phyloP scores from a whole-genome alignment of 2,113 vertebrate species.

The Psophia crepitans region DNA sequence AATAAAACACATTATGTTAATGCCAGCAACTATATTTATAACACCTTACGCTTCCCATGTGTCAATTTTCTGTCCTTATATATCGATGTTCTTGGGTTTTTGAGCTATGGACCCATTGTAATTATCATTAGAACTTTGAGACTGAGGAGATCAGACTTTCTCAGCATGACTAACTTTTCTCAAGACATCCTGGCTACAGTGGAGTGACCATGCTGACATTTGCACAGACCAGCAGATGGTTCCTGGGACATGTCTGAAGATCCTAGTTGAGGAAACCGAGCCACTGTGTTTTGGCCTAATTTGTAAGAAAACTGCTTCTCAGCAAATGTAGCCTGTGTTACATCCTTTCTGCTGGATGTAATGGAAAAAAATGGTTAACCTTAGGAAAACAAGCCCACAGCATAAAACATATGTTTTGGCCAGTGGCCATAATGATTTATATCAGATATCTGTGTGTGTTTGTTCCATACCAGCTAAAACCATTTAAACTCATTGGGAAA shows the following conservation, averaged over 20 bases:
- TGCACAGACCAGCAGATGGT: constrained; percentile 34
- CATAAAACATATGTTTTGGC: not conserved
- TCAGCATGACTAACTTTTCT: constrained; percentile 40
- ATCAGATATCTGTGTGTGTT: not conserved
- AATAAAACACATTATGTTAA: not conserved
- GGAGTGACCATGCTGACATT: constrained; percentile 37
- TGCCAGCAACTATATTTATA: constrained; percentile 9
- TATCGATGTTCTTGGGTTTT: not conserved
- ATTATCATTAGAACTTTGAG: not conserved
- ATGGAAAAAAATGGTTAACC: not conserved
- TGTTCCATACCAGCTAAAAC: not conserved
- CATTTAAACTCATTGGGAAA: not conserved
- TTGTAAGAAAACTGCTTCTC: not conserved
- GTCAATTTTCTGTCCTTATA: not conserved
- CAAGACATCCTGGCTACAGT: not conserved
- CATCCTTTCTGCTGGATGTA: not conserved
- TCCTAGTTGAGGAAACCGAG: not conserved
- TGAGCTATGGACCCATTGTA: not conserved
- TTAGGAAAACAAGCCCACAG: not conserved
- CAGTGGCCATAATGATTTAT: not conserved
- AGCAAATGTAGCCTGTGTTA: not conserved
- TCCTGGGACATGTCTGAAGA: constrained; percentile 30
- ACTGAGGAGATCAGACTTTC: not conserved
- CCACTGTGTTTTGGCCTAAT: not conserved
- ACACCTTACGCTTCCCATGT: not conserved